phyloP scores from a whole-genome alignment of 2,113 vertebrate species.

The Ploceus nigricollis region DNA sequence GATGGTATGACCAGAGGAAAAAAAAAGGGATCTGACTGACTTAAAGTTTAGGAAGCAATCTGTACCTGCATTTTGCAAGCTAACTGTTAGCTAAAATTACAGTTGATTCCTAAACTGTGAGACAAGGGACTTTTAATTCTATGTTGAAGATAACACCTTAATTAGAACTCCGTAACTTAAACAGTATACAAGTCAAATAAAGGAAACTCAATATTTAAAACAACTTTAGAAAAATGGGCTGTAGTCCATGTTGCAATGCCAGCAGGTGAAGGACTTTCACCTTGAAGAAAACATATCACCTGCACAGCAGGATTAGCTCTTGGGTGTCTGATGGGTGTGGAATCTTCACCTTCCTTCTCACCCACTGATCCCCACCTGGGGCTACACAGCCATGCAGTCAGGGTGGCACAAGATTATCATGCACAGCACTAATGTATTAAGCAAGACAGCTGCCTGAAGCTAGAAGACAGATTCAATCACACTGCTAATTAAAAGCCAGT shows the following conservation, averaged over 20 bases:
- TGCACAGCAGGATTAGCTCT: background rate
- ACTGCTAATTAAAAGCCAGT: background rate
- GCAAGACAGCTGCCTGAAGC: constrained; percentile 4
- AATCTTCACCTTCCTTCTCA: background rate
- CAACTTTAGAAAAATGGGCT: background rate
- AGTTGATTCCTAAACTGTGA: background rate
- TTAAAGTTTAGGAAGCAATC: background rate
- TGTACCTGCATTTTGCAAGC: background rate
- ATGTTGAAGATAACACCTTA: background rate
- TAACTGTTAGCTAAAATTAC: background rate
- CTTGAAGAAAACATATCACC: background rate
- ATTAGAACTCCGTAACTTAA: background rate
- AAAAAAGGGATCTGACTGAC: background rate
- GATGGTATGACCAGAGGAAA: background rate
- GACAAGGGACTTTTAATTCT: background rate
- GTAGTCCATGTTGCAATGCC: background rate
- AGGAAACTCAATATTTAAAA: background rate
- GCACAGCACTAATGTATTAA: background rate
- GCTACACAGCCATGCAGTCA: background rate
- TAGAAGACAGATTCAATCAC: background rate
- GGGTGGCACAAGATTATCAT: background rate
- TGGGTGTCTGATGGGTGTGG: background rate
- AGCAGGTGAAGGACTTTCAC: background rate
- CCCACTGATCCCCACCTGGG: background rate
- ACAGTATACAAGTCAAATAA: background rate